Evolutionary conservation across 1,140 invertebrate genomes (phyloP).

Genomic region (Adoxophyes honmai): DNA sequence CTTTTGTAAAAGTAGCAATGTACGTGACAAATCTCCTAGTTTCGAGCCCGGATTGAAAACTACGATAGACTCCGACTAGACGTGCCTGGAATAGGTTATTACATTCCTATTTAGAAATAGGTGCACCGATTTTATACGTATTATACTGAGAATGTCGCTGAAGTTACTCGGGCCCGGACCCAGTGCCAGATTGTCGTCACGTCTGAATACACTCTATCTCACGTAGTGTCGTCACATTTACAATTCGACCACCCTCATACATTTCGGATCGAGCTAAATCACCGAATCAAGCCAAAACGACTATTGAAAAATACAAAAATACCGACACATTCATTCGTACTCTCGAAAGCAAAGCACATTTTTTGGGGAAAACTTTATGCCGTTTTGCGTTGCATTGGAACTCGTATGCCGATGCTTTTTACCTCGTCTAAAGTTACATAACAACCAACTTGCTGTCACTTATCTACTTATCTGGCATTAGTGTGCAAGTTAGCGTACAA

Average conservation of each 20-base stretch:
- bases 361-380: no score
- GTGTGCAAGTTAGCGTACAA: constrained; percentile 37
- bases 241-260: constrained; percentile 31
- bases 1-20: constrained; percentile 59
- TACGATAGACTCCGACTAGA: constrained; percentile 59
- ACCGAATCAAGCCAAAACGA: neutral
- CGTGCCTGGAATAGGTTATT: constrained; percentile 62
- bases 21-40: constrained; percentile 72
- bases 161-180: constrained; percentile 24
- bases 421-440: neutral
- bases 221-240: constrained; percentile 29
- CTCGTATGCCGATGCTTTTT: no score
- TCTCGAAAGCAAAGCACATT: no score
- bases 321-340: neutral
- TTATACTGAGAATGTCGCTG: constrained; percentile 40
- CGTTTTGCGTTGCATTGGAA: no score
- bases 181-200: constrained; percentile 33
- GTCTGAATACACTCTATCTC: constrained; percentile 26
- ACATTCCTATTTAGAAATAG: constrained; percentile 54
- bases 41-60: constrained; percentile 70
- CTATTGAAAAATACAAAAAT: neutral
- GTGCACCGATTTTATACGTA: constrained; percentile 41
- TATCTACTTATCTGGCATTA: constrained; percentile 32
- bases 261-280: constrained; percentile 27
- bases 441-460: constrained; percentile 20